phyloP scores from a whole-genome alignment of 2,797 vertebrate genomes.

The Orientallactaga sibirica region DNA sequence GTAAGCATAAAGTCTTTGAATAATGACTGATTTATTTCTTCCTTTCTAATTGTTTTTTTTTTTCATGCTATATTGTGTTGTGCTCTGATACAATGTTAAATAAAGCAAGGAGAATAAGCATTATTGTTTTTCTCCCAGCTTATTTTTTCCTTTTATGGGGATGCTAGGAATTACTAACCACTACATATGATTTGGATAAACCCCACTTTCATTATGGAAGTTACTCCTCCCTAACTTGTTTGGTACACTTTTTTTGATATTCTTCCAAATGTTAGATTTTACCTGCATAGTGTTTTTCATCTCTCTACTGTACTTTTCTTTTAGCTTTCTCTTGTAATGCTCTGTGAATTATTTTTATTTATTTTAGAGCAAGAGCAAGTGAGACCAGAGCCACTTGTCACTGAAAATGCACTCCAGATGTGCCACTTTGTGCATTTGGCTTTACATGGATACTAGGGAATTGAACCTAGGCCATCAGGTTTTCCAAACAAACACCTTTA shows the following conservation, averaged over 20 bases:
- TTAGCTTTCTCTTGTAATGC: neutral
- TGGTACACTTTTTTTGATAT: neutral
- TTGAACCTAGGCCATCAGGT: too few relatives aligned
- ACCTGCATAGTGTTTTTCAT: neutral
- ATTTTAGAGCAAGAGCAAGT: neutral
- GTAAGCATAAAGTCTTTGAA: neutral
- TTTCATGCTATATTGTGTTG: conserved; percentile 28
- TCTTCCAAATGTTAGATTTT: neutral
- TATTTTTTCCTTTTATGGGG: neutral
- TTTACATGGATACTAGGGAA: too few relatives aligned
- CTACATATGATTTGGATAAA: neutral
- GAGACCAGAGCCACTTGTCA: too few relatives aligned
- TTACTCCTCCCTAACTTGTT: conserved; percentile 17
- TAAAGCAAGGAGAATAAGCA: neutral
- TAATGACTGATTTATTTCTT: neutral
- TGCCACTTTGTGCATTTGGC: too few relatives aligned
- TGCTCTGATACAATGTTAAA: neutral
- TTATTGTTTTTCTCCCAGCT: neutral
- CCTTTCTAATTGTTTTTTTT: conserved; percentile 32
- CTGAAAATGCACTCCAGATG: too few relatives aligned
- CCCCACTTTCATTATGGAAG: neutral
- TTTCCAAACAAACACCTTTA: too few relatives aligned
- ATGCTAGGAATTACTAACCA: neutral
- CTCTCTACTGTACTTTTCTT: neutral
- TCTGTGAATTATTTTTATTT: neutral